Base-by-base conservation (phyloP, 2,888 invertebrate genomes). In the Drosophila nigritarsus region DNA sequence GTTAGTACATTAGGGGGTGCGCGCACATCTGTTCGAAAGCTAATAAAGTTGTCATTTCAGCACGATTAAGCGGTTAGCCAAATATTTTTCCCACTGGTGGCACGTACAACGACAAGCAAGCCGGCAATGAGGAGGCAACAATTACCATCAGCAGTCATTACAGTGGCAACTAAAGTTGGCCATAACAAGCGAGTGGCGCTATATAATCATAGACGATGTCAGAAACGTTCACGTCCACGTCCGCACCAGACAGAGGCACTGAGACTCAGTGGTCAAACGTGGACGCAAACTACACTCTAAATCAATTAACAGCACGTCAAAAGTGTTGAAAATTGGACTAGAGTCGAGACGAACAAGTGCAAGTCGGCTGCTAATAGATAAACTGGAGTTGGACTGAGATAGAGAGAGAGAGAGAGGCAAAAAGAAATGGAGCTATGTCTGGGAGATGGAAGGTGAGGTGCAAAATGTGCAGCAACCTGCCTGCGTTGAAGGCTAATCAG, bases 261-360 rank as follows among this genome's bases (percentile, higher is more conserved):
- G 64, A 53, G 65, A 55, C 58, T 45, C 67, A 70, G 53, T 80
- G 70, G 79, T 54, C 71, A 79, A 73, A 74, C 65, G 50, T 61
- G 63, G 65, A 64, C 67, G 59, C 77, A 65, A 59, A 48, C 75
- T 67, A 82, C 83, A 80, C 89, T 90, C 87, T 90, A 90, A 87
- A 87, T 87, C 87, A 87, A 90, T 87, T 87, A 87, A 87, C 90
- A 87, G 74, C 89, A 82, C 87, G 87, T 89, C 87, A 90, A 87
- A 90, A 86, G 87, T 89, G 89, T 90, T 89, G 89, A 86, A 90
- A 87, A 87, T 89, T 83, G 89, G 87, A 89, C 82, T 87, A 89
- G 30, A 50, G 48, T 50, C 48, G 61, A 64, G 63, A 62, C 63
- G 48, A 66, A 59, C 73, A 69, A 70, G 73, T 69, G 64, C 71